A percentile compares a stretch with the other conserved stretches of the same genome.
Conservation (phyloP, 2,888 invertebrate genomes). For the Leptinotarsa peninsularis region DNA sequence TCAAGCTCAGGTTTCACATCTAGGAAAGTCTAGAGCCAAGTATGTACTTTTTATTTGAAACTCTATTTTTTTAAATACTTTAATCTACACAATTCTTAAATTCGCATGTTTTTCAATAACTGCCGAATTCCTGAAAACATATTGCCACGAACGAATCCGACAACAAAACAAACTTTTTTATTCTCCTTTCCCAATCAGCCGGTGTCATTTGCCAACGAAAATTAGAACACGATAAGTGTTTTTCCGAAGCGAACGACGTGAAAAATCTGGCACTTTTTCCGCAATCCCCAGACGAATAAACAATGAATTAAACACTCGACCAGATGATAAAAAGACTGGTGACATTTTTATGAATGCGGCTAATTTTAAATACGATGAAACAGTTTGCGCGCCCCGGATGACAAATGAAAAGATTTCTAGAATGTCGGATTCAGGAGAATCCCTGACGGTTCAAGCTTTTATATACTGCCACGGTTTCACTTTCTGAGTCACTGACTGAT, state of each 20-base stretch:
- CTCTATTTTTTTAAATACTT: no score
- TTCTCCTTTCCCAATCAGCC: background rate
- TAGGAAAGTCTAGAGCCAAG: no score
- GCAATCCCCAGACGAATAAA: constrained; percentile 19
- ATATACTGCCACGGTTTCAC: constrained; percentile 28
- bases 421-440: constrained; percentile 7
- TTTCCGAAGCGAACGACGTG: constrained; percentile 9
- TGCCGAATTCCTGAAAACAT: no score
- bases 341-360: constrained; percentile 38
- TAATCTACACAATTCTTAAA: no score
- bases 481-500: constrained; percentile 35
- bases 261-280: constrained; percentile 25
- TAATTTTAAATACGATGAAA: constrained; percentile 38
- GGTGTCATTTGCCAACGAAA: background rate
- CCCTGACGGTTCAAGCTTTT: constrained; percentile 22
- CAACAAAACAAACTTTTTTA: background rate
- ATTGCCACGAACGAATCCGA: no score
- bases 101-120: no score
- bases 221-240: constrained; percentile 8
- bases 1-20: no score
- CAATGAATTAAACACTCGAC: constrained; percentile 27
- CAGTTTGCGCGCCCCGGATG: constrained; percentile 20
- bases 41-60: no score
- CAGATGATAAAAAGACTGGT: constrained; percentile 31
- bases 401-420: constrained; percentile 30